Evolutionary conservation across 2,113 vertebrate genomes (phyloP).

Genomic region (Helogale parvula): DNA sequence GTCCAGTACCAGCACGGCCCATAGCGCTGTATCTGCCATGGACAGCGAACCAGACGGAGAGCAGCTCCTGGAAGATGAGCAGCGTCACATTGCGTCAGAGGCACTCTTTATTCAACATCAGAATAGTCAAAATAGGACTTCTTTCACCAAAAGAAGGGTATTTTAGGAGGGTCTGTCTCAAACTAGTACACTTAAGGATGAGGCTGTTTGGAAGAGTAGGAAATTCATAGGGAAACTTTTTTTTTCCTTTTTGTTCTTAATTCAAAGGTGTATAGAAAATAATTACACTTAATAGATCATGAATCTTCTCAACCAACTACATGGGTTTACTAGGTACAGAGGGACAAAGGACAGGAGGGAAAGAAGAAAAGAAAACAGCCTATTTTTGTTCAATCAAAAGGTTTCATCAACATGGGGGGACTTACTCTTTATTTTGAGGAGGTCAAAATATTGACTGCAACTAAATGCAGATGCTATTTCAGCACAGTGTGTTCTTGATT

Average conservation of each 20-base stretch:
- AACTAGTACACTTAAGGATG: background rate
- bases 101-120: background rate
- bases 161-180: background rate
- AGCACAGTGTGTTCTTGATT: background rate
- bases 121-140: background rate
- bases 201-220: background rate
- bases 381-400: background rate
- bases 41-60: background rate
- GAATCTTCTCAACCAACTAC: background rate
- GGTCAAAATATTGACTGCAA: background rate
- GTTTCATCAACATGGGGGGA: background rate
- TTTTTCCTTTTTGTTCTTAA: background rate
- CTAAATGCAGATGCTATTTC: constrained; percentile 19
- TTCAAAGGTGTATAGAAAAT: background rate
- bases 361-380: background rate
- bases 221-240: background rate
- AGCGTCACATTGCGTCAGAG: background rate
- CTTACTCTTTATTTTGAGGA: background rate
- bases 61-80: background rate
- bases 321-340: background rate
- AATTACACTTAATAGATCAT: background rate
- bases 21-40: background rate
- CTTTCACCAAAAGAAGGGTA: background rate
- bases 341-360: background rate
- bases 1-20: background rate